phyloP scores from a whole-genome alignment of 2,888 invertebrate genomes.

The Athripsodes cinereus region DNA sequence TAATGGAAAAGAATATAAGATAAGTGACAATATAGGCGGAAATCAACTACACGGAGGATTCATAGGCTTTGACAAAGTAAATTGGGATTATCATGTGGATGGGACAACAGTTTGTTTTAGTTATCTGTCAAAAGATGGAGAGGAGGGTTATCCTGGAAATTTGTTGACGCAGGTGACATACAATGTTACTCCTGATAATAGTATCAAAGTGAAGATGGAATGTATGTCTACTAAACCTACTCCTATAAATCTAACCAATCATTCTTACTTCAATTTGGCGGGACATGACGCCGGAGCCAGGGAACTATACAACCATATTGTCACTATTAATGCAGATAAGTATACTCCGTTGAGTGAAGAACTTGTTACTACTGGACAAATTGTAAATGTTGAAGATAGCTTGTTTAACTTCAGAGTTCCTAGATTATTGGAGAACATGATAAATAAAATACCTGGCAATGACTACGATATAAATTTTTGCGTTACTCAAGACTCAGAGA shows the following conservation, averaged over 20 bases:
- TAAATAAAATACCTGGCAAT: slow-evolving; percentile 59
- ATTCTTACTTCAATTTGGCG: slow-evolving; percentile 87
- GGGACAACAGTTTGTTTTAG: slow-evolving; percentile 64
- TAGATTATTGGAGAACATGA: slow-evolving; percentile 57
- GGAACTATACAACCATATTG: slow-evolving; percentile 60
- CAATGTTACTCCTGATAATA: slow-evolving; percentile 66
- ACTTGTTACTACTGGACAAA: slow-evolving; percentile 68
- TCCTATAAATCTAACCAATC: slow-evolving; percentile 79
- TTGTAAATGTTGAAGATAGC: slow-evolving; percentile 63
- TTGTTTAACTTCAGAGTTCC: slow-evolving; percentile 68
- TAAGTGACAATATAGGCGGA: slow-evolving; percentile 66
- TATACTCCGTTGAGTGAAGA: slow-evolving; percentile 66
- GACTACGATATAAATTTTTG: slow-evolving; percentile 86
- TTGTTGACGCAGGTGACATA: slow-evolving; percentile 66
- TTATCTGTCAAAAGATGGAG: slow-evolving; percentile 69
- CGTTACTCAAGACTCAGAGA: slow-evolving; percentile 39
- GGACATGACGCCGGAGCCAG: slow-evolving; percentile 70
- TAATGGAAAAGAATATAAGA: slow-evolving; percentile 56
- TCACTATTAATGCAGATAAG: slow-evolving; percentile 71
- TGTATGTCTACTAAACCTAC: slow-evolving; percentile 75
- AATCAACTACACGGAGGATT: slow-evolving; percentile 80
- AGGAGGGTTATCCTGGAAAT: slow-evolving; percentile 87
- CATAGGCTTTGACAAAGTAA: slow-evolving; percentile 74
- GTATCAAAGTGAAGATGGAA: slow-evolving; percentile 67
- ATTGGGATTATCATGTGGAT: slow-evolving; percentile 61